Evolutionary conservation across 1,140 invertebrate genomes (phyloP).

Genomic region (Drosophila parvula): DNA sequence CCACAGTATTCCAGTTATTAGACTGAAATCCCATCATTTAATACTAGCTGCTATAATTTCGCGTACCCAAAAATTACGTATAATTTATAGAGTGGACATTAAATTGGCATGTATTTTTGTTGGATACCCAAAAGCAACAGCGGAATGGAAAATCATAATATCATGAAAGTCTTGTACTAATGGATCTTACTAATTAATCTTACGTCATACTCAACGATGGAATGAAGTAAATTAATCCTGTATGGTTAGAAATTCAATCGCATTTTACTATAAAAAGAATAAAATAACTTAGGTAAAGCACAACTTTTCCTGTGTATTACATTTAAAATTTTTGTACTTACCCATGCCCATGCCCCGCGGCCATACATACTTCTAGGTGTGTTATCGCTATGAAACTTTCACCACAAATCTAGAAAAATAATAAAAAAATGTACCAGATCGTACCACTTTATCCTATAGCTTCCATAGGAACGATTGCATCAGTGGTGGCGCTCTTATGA

Average conservation of each 20-base stretch:
- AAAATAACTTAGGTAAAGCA: too few relatives aligned
- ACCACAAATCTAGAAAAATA: too few relatives aligned
- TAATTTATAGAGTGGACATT: conserved; percentile 86
- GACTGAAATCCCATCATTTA: conserved; percentile 85
- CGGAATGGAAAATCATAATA: conserved; percentile 85
- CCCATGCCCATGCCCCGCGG: too few relatives aligned
- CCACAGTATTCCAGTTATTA: conserved; percentile 85
- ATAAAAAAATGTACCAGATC: too few relatives aligned
- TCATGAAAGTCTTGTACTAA: conserved; percentile 48
- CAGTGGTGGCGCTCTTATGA: too few relatives aligned
- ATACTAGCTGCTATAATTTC: conserved; percentile 87
- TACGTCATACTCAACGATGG: conserved; percentile 85
- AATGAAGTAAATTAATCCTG: conserved; percentile 89
- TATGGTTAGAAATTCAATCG: conserved; percentile 86
- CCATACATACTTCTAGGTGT: too few relatives aligned
- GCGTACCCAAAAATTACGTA: conserved; percentile 85
- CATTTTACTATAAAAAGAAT: conserved; percentile 86
- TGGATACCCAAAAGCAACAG: conserved; percentile 85
- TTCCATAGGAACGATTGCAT: too few relatives aligned
- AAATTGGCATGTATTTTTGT: conserved; percentile 86
- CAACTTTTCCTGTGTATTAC: too few relatives aligned
- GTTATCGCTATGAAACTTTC: too few relatives aligned
- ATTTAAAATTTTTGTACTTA: too few relatives aligned
- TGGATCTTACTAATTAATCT: conserved; percentile 85
- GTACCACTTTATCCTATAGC: too few relatives aligned